Percentiles rank a stretch among this genome's conserved stretches.
These are phyloP conservation scores for Oscheius sp. DNA, from an alignment of 2,888 invertebrate genomes.

Conservation along the genomic window DNA sequence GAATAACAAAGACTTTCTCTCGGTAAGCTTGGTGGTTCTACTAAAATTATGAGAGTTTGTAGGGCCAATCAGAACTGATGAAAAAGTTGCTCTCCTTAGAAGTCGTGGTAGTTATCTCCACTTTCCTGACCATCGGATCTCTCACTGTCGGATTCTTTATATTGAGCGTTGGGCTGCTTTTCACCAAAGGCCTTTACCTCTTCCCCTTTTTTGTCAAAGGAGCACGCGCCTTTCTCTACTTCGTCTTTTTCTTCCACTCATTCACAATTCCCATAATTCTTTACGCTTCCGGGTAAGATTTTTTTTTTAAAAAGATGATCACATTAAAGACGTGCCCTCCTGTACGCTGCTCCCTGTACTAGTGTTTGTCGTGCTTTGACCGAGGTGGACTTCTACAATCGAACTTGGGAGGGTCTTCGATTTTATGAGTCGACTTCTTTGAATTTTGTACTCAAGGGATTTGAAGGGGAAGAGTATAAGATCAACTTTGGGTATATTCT, in stretches of 20 bases:
- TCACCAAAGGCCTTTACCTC: not conserved
- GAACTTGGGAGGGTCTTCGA: not conserved
- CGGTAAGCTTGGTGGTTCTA: no score
- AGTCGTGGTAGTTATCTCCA: not conserved
- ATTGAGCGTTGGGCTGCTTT: not conserved
- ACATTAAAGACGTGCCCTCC: not conserved
- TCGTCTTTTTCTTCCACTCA: not conserved
- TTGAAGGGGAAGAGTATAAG: not conserved
- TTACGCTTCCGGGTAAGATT: not conserved
- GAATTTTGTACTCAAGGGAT: not conserved
- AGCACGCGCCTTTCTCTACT: not conserved
- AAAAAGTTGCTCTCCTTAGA: not conserved
- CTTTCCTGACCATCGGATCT: not conserved
- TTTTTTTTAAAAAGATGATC: not conserved
- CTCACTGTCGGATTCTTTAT: not conserved
- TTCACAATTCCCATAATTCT: not conserved
- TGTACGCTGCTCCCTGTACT: not conserved
- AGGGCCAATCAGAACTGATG: no score
- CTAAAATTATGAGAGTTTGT: no score
- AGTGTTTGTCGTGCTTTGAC: slow-evolving; percentile 1
- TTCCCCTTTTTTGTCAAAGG: no score
- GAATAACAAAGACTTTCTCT: no score
- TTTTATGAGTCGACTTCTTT: not conserved
- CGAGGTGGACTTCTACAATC: not conserved
- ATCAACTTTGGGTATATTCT: no score